phyloP scores from a whole-genome alignment of 2,797 vertebrate genomes.

The Lepus oiostolus region DNA sequence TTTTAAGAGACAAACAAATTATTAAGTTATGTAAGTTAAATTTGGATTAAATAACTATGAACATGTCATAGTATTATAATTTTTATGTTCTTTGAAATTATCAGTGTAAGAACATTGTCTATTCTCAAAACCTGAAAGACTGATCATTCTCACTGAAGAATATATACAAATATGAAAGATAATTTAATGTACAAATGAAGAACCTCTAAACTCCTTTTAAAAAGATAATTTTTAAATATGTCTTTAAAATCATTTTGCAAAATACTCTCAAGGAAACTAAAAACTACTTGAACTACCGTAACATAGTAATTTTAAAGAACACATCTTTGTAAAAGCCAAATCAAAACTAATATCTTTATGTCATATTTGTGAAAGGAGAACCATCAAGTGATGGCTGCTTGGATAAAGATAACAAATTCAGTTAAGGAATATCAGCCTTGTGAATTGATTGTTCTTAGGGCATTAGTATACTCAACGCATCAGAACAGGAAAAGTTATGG shows the following conservation, averaged over 20 bases:
- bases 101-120: background rate
- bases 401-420: background rate
- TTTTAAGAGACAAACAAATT: background rate
- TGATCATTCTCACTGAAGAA: background rate
- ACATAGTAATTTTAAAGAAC: background rate
- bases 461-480: background rate
- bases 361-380: background rate
- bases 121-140: background rate
- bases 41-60: no score
- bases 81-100: background rate
- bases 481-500: background rate
- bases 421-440: background rate
- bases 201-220: background rate
- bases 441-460: background rate
- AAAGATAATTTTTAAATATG: background rate
- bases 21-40: background rate
- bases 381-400: background rate
- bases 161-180: background rate
- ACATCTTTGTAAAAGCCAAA: constrained; percentile 14
- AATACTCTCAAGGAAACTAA: background rate
- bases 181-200: background rate
- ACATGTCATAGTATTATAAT: background rate
- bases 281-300: background rate
- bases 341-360: background rate
- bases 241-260: background rate